phyloP scores from a whole-genome alignment of 2,888 invertebrate genomes.

The Altica lythri region DNA sequence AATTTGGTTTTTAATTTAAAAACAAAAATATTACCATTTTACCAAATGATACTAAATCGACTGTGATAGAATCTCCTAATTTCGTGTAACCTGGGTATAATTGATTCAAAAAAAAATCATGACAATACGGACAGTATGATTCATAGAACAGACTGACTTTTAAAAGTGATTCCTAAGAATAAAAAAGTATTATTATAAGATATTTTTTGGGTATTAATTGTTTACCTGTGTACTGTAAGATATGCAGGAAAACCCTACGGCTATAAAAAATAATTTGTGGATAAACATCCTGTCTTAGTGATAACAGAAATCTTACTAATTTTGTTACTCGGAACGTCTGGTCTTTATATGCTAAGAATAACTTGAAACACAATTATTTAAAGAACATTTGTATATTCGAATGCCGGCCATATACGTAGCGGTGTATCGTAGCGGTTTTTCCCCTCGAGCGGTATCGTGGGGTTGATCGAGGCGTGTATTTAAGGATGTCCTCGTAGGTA shows the following conservation, averaged over 20 bases:
- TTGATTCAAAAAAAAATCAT: slow-evolving; percentile 25
- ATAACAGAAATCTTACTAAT: too few relatives aligned
- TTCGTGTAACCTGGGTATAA: slow-evolving; percentile 28
- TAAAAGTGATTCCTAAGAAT: slow-evolving; percentile 6
- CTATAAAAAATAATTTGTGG: not conserved
- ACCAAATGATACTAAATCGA: slow-evolving; percentile 31
- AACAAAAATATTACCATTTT: slow-evolving; percentile 5
- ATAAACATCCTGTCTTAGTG: not conserved
- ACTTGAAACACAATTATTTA: too few relatives aligned
- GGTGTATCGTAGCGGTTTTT: too few relatives aligned
- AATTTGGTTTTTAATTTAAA: not conserved
- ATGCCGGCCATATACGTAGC: too few relatives aligned
- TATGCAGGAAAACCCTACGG: not conserved
- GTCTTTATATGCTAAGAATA: too few relatives aligned
- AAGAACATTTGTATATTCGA: too few relatives aligned
- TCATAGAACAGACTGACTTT: slow-evolving; percentile 32
- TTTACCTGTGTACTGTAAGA: not conserved
- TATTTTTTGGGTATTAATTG: not conserved
- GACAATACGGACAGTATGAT: slow-evolving; percentile 26
- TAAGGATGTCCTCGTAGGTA: too few relatives aligned
- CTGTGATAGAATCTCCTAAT: slow-evolving; percentile 19
- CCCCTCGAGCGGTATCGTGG: too few relatives aligned
- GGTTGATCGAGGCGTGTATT: too few relatives aligned
- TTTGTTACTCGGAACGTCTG: too few relatives aligned
- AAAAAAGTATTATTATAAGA: not conserved